phyloP scores from a whole-genome alignment of 2,797 vertebrate species.

The Poecilia gillii region DNA sequence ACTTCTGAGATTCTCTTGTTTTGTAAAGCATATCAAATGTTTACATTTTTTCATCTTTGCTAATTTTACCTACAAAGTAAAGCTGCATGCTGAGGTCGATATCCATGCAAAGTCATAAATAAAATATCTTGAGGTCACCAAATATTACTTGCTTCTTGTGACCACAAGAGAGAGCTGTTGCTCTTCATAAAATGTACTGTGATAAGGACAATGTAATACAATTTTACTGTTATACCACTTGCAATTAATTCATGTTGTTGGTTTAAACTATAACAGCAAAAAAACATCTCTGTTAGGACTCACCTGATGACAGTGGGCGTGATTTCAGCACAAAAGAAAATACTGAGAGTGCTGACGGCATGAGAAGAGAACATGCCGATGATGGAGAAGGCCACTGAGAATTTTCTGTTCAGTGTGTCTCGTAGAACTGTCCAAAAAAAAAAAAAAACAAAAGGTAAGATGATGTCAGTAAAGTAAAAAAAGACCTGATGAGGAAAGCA shows the following conservation, averaged over 20 bases:
- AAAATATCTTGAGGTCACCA: not conserved
- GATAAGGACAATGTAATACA: not conserved
- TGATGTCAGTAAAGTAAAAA: not conserved
- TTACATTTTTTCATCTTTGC: not conserved
- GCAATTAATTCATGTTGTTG: not conserved
- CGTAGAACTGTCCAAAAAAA: conserved; percentile 81
- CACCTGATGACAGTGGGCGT: conserved; percentile 97
- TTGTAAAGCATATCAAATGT: not conserved
- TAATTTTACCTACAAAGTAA: not conserved
- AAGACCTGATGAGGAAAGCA: not conserved
- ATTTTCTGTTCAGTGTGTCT: conserved; percentile 93
- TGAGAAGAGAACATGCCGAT: conserved; percentile 99
- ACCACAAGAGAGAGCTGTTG: conserved; percentile 52
- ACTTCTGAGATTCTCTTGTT: not conserved
- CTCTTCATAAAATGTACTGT: not conserved
- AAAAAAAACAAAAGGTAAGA: not conserved
- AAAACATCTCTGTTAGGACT: conserved; percentile 32
- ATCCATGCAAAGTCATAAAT: not conserved
- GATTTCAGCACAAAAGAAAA: conserved; percentile 98
- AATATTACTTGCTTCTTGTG: not conserved
- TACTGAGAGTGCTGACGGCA: conserved; percentile 94
- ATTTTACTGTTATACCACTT: not conserved
- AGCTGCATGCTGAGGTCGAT: not conserved
- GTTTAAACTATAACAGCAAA: not conserved
- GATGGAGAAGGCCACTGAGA: conserved; percentile 94